These are phyloP conservation scores for Tupiocoris notatus DNA, from an alignment of 2,888 invertebrate genomes.

Conservation along the genomic window DNA sequence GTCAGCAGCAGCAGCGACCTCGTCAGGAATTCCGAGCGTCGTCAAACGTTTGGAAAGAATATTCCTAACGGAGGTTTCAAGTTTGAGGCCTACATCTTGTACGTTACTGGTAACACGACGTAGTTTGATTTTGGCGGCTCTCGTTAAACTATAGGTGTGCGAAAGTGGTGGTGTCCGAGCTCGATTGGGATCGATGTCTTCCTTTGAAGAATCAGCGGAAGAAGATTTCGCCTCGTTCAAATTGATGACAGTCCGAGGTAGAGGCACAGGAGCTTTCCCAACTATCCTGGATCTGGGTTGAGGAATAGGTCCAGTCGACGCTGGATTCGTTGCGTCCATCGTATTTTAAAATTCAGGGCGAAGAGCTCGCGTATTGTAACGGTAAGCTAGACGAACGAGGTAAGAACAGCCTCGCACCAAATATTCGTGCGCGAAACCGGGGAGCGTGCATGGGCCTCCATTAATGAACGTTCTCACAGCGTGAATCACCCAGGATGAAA, in stretches of 20 bases:
- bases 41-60: conserved; percentile 52
- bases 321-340: neutral
- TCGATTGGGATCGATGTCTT: conserved; percentile 24
- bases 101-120: conserved; percentile 58
- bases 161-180: neutral
- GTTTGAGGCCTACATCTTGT: conserved; percentile 58
- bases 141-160: conserved; percentile 16
- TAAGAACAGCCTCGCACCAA: too few relatives aligned
- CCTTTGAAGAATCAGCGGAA: conserved; percentile 24
- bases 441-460: neutral
- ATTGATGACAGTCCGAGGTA: conserved; percentile 27
- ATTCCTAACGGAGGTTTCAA: conserved; percentile 55
- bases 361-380: too few relatives aligned
- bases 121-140: conserved; percentile 57
- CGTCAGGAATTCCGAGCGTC: conserved; percentile 48
- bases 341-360: too few relatives aligned
- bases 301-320: conserved; percentile 1
- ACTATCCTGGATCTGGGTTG: neutral
- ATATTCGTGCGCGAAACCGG: too few relatives aligned
- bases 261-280: conserved; percentile 37
- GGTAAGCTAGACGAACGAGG: too few relatives aligned
- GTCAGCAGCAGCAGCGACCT: conserved; percentile 51
- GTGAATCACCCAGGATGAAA: neutral
- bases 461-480: neutral
- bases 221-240: conserved; percentile 1